These are phyloP conservation scores for Macquaria ambigua DNA, from an alignment of 2,113 vertebrate genomes.

Conservation along the genomic window DNA sequence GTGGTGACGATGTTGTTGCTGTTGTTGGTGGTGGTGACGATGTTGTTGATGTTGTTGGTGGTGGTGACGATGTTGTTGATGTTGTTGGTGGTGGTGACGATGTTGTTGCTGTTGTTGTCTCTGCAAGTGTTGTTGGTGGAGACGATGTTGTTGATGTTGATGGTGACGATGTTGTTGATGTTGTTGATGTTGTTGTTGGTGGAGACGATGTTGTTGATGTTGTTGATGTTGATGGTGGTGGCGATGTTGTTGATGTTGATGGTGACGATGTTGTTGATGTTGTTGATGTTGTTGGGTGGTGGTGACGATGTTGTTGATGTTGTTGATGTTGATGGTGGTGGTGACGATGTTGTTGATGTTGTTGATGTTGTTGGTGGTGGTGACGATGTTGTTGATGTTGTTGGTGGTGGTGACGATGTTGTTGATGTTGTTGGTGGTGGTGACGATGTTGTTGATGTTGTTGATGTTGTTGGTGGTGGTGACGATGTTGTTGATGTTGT, in stretches of 20 bases:
- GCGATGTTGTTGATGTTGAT: neutral
- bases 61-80: neutral
- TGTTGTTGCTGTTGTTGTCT: no score
- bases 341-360: rapidly evolving
- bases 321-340: neutral
- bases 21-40: neutral
- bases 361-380: neutral
- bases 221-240: neutral
- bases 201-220: neutral
- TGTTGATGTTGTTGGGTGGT: neutral
- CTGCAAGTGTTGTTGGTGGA: no score
- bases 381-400: neutral
- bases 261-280: neutral
- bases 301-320: neutral
- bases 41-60: neutral
- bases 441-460: neutral
- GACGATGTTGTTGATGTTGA: neutral
- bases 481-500: neutral
- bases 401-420: neutral
- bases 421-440: neutral
- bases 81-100: no score
- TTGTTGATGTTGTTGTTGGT: neutral
- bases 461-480: neutral
- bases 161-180: neutral
- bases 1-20: neutral